phyloP scores from a whole-genome alignment of 2,113 vertebrate genomes.

The Prunella fulvescens region DNA sequence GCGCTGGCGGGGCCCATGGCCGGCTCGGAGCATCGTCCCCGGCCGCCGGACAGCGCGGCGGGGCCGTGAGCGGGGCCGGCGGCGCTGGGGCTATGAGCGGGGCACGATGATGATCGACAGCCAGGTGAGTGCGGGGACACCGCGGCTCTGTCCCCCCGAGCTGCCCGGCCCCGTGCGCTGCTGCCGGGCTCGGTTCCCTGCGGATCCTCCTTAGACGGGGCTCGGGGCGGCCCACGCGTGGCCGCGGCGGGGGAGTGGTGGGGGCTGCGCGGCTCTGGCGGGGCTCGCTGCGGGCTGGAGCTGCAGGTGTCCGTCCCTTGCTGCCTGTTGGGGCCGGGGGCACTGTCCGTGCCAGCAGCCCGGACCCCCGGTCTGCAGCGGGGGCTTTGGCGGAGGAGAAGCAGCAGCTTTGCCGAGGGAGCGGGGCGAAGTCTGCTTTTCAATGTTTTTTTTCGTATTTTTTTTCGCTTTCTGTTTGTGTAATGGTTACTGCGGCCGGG shows the following conservation, averaged over 20 bases:
- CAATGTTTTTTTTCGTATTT: fast-evolving
- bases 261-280: not conserved
- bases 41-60: not conserved
- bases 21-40: not conserved
- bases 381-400: not conserved
- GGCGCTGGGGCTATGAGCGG: slow-evolving; percentile 5
- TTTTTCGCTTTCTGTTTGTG: not conserved
- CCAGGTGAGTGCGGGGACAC: slow-evolving; percentile 9
- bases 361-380: not conserved
- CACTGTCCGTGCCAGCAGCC: fast-evolving
- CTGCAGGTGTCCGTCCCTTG: not conserved
- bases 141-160: not conserved
- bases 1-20: not conserved
- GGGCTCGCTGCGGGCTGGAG: not conserved
- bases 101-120: slow-evolving; percentile 53
- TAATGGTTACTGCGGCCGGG: fast-evolving
- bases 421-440: not conserved
- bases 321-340: not conserved
- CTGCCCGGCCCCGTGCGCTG: not conserved
- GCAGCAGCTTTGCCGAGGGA: not conserved
- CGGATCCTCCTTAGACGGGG: not conserved
- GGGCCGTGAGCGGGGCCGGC: not conserved
- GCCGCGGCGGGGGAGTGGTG: not conserved
- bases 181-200: not conserved
- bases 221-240: not conserved